Base-by-base conservation (phyloP, 2,888 invertebrate species). In the Agriotes lineatus region DNA sequence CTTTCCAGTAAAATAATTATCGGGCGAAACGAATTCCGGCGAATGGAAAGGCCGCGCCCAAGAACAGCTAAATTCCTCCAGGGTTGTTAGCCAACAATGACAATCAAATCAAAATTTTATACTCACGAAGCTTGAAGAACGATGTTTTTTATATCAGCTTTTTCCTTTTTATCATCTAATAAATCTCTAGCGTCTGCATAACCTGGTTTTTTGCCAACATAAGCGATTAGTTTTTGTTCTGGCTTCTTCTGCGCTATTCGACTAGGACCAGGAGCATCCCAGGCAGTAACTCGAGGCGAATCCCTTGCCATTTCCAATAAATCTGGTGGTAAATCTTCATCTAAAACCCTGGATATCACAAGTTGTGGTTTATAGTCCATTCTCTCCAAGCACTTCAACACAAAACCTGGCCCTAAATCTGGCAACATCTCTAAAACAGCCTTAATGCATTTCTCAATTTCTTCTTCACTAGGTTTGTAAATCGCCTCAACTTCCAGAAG, bases 291-390 rank as follows among this genome's bases (percentile, higher is more conserved):
- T 5, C 25, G 25, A 25, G 7, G 3, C 14, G 92, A 92, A 12
- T 88, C 87, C 70, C 90, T 77, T 4, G 82, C 78, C 62, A 84
- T 80, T 30, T 87, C 80, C 61, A 69, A 69, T 10, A 83, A 62
- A 67, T 84, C 78, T 0, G 86, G 81, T 1, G 91, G 90, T 22
- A 93, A 83, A 71, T 87, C 89, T 74, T 90, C 90, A 83, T 96
- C 96, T 54, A 97, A 83, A 67, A 97, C 86, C 50, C 93, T 93
- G 80, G 95, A 91, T 67, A 97, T 92, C 1, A 95, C 95, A 74
- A 89, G 87, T 74, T 92, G 93, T 0, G 91, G 86, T 75, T 92
- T 89, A 82, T 90, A 92, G 16, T 92, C 89, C 78, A 93, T 95
- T 78, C 93, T 89, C 75, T 92, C 87, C 60, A 97, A 85, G 76